Evolutionary conservation across 2,113 vertebrate species (phyloP).

Genomic region (Ptilorrhoa leucosticta): DNA sequence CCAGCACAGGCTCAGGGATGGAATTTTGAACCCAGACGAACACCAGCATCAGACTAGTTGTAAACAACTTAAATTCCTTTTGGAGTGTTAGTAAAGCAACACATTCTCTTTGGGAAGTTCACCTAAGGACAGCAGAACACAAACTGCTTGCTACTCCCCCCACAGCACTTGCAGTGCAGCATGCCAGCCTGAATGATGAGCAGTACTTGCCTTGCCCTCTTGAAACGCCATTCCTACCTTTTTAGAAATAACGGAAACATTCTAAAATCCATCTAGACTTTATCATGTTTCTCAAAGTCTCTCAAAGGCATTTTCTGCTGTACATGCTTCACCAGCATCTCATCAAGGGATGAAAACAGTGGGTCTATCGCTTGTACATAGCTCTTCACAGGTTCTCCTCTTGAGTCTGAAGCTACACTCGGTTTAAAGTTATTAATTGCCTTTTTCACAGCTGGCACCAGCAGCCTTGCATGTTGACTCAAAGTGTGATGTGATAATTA

Average conservation of each 20-base stretch:
- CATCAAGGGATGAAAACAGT: neutral
- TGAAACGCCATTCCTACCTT: neutral
- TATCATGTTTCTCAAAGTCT: neutral
- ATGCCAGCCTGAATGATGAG: neutral
- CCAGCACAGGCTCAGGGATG: neutral
- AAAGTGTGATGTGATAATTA: conserved; percentile 47
- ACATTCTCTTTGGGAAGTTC: neutral
- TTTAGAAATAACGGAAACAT: neutral
- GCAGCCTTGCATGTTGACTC: conserved; percentile 12
- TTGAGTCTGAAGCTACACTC: neutral
- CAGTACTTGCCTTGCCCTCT: neutral
- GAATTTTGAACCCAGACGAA: neutral
- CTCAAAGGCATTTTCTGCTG: neutral
- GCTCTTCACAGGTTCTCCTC: conserved; percentile 9
- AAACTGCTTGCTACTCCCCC: neutral
- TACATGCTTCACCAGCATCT: neutral
- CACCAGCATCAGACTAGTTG: neutral
- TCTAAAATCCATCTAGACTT: neutral
- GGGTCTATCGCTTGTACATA: neutral
- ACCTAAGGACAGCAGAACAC: neutral
- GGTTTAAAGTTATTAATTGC: conserved; percentile 49
- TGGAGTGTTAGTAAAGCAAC: neutral
- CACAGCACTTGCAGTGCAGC: neutral
- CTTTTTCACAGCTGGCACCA: conserved; percentile 56
- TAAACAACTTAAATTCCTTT: neutral